phyloP scores from a whole-genome alignment of 2,888 invertebrate species.

The Drosophila neutralis region DNA sequence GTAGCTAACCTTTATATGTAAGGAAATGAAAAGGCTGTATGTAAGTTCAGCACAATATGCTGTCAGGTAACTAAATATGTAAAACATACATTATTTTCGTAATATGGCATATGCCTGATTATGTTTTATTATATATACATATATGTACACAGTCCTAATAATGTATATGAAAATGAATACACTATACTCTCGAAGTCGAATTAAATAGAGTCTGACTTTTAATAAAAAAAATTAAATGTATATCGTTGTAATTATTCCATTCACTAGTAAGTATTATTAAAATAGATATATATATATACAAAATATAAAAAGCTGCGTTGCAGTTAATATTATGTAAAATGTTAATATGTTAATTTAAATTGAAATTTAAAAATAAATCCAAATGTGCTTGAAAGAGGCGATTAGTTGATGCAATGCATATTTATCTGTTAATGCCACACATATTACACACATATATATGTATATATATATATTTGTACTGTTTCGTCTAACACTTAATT shows the following conservation, averaged over 20 bases:
- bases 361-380: background rate
- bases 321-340: background rate
- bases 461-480: background rate
- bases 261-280: background rate
- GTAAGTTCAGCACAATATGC: background rate
- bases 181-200: background rate
- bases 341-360: background rate
- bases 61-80: background rate
- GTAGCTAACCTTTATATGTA: conserved; percentile 38
- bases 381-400: background rate
- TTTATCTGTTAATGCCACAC: background rate
- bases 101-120: background rate
- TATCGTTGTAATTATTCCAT: background rate
- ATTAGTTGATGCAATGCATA: background rate
- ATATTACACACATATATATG: background rate
- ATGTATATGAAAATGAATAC: background rate
- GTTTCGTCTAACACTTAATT: background rate
- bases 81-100: background rate
- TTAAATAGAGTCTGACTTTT: background rate
- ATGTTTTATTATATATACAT: background rate
- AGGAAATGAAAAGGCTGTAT: background rate
- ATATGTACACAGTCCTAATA: background rate
- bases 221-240: background rate
- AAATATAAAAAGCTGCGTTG: background rate
- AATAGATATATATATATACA: background rate